These are phyloP conservation scores for Mellilla xanthometata DNA, from an alignment of 2,888 invertebrate genomes.

Conservation along the genomic window DNA sequence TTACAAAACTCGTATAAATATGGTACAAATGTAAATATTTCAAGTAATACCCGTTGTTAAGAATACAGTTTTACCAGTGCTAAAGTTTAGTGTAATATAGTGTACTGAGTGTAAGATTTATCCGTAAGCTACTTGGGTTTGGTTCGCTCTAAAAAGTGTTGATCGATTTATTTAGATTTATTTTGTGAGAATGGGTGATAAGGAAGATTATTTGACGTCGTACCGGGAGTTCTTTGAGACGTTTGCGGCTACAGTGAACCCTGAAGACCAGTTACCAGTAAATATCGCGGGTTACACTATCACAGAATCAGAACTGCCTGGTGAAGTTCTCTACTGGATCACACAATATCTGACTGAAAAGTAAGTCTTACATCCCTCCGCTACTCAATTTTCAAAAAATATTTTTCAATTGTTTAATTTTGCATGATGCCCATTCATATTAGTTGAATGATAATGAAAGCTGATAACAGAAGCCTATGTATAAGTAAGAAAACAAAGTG, in stretches of 20 bases:
- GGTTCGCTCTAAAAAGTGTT: conserved; percentile 29
- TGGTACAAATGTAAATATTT: conserved; percentile 28
- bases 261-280: conserved; percentile 88
- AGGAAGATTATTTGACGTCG: conserved; percentile 86
- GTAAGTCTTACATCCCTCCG: conserved; percentile 76
- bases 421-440: conserved; percentile 14
- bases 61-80: conserved; percentile 36
- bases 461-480: conserved; percentile 35
- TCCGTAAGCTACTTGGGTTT: conserved; percentile 31
- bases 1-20: conserved; percentile 30
- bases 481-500: conserved; percentile 17
- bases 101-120: conserved; percentile 30
- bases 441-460: conserved; percentile 30
- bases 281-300: conserved; percentile 87
- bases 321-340: conserved; percentile 89
- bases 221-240: conserved; percentile 88
- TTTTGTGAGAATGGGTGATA: conserved; percentile 73
- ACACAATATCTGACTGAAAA: conserved; percentile 89
- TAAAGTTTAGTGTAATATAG: conserved; percentile 28
- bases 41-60: conserved; percentile 35
- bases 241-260: conserved; percentile 86
- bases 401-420: not conserved
- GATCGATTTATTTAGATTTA: conserved; percentile 50
- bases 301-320: conserved; percentile 86
- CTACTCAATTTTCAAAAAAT: not conserved